phyloP scores from a whole-genome alignment of 2,888 invertebrate genomes.

The Timema cristinae region DNA sequence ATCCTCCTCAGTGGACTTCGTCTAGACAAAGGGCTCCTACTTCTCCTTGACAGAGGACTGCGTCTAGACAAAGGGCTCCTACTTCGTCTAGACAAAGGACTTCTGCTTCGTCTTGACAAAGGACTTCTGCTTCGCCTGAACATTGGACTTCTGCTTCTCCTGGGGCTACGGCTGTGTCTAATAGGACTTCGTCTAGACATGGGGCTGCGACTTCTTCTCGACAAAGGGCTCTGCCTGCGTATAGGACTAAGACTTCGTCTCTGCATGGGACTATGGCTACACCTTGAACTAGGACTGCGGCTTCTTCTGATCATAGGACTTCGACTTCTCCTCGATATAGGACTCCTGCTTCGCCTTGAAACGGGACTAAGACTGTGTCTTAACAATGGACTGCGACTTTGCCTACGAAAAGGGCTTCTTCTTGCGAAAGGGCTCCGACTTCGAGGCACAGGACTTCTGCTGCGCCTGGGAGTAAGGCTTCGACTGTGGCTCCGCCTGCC shows the following conservation, averaged over 20 bases:
- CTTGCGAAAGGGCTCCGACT: constrained; percentile 1
- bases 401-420: constrained; percentile 2
- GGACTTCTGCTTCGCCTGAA: constrained; percentile 19
- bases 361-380: neutral
- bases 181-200: constrained; percentile 1
- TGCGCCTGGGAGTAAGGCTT: neutral
- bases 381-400: neutral
- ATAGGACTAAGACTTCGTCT: constrained; percentile 9
- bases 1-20: constrained; percentile 6
- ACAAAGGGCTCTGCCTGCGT: neutral
- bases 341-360: neutral
- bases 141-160: constrained; percentile 10
- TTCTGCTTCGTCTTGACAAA: constrained; percentile 7
- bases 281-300: constrained; percentile 8
- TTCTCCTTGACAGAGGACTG: neutral
- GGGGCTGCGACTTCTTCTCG: constrained; percentile 4
- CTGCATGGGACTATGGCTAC: neutral
- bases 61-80: constrained; percentile 19
- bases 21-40: neutral
- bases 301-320: neutral
- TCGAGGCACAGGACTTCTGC: neutral
- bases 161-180: constrained; percentile 18
- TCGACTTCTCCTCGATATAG: neutral
- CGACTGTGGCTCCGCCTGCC: constrained; percentile 12
- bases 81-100: constrained; percentile 15